Percentiles rank a stretch among this genome's conserved stretches.
Conservation (phyloP, 2,113 vertebrate genomes). For the Chaetorhynchus papuensis region DNA sequence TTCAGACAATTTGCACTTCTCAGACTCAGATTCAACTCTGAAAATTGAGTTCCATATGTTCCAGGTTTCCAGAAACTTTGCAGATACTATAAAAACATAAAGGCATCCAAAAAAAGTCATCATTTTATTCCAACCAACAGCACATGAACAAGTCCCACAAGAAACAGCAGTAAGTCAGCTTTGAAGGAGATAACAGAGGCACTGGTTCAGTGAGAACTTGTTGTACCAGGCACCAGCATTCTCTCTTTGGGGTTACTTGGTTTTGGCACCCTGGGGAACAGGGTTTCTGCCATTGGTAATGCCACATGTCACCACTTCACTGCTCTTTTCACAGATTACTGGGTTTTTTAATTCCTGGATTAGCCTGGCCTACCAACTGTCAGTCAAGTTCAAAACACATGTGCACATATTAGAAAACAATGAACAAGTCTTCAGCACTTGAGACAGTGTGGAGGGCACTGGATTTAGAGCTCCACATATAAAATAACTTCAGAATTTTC, state of each 20-base stretch:
- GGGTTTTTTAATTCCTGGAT: neutral
- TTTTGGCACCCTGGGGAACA: neutral
- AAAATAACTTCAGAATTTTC: neutral
- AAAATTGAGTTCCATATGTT: neutral
- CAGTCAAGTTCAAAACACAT: neutral
- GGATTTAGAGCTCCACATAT: neutral
- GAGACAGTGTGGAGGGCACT: neutral
- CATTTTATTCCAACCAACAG: neutral
- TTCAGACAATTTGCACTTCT: neutral
- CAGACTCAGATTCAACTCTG: neutral
- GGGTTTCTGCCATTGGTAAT: neutral
- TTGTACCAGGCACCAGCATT: neutral
- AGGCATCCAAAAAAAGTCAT: neutral
- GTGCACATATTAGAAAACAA: neutral
- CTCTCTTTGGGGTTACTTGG: neutral
- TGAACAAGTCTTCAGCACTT: neutral
- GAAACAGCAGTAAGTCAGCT: neutral
- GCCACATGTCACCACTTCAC: neutral
- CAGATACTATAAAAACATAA: neutral
- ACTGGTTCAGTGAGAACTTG: neutral
- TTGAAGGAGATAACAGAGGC: neutral
- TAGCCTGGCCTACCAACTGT: neutral
- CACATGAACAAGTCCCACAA: neutral
- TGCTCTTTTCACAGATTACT: neutral
- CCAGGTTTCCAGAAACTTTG: neutral